Evolutionary conservation across 2,113 vertebrate genomes (phyloP).

Genomic region (Maccullochella peelii): DNA sequence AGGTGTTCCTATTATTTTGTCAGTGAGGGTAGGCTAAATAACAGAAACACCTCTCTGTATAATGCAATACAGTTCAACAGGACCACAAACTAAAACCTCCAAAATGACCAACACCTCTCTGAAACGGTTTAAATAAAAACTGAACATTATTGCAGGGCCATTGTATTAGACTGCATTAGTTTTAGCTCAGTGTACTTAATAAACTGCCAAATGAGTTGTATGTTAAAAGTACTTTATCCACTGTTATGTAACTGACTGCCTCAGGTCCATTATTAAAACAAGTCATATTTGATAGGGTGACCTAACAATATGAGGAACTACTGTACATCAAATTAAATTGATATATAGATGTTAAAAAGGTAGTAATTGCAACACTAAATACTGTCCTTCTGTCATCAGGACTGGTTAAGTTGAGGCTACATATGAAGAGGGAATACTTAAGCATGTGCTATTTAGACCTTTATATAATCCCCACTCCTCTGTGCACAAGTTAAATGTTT

Average conservation of each 20-base stretch:
- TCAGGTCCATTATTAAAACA: no score
- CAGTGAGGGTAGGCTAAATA: no score
- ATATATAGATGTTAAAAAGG: neutral
- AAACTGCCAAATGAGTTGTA: no score
- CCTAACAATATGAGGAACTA: neutral
- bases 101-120: no score
- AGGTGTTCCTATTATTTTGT: no score
- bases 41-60: neutral
- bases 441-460: neutral
- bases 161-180: no score
- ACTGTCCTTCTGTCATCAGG: neutral
- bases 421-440: neutral
- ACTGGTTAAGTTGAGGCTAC: neutral
- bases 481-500: neutral
- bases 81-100: neutral
- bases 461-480: neutral
- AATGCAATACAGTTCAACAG: neutral
- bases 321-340: neutral
- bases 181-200: no score
- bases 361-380: neutral
- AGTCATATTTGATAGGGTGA: neutral
- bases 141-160: no score
- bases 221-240: no score
- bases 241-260: no score
- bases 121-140: no score